phyloP scores from a whole-genome alignment of 2,888 invertebrate genomes.

The Formica aserva region DNA sequence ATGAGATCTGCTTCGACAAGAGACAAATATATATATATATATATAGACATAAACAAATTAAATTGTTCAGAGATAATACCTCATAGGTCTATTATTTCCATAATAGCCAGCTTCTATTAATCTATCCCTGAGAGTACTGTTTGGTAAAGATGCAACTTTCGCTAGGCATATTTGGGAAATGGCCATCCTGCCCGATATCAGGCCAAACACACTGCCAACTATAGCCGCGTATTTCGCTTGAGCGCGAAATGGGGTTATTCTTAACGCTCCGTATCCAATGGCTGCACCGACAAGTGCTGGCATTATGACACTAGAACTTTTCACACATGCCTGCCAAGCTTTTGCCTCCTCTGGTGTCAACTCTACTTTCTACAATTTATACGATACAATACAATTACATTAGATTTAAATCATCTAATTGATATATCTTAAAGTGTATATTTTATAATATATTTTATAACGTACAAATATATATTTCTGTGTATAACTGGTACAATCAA shows the following conservation, averaged over 20 bases:
- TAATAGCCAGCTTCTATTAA: background rate
- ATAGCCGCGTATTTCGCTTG: background rate
- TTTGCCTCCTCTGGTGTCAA: background rate
- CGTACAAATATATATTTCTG: background rate
- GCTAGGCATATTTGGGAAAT: background rate
- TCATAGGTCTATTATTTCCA: background rate
- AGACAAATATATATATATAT: background rate
- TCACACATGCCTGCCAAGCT: background rate
- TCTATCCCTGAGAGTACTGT: slow-evolving; percentile 6
- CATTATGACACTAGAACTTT: background rate
- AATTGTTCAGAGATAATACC: background rate
- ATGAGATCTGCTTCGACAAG: background rate
- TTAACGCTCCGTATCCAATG: background rate
- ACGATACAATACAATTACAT: background rate
- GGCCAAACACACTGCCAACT: background rate
- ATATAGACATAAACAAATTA: background rate
- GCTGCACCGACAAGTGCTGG: background rate
- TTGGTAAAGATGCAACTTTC: slow-evolving; percentile 14
- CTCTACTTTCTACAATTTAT: background rate
- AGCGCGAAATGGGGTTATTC: background rate
- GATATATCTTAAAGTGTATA: background rate
- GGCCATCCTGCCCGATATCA: background rate
- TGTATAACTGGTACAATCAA: background rate
- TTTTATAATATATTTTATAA: background rate
- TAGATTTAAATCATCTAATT: background rate